A percentile compares a stretch with the other conserved stretches of the same genome.
Conservation (phyloP, 1,140 invertebrate genomes). For the Armadillidium nasatum region DNA sequence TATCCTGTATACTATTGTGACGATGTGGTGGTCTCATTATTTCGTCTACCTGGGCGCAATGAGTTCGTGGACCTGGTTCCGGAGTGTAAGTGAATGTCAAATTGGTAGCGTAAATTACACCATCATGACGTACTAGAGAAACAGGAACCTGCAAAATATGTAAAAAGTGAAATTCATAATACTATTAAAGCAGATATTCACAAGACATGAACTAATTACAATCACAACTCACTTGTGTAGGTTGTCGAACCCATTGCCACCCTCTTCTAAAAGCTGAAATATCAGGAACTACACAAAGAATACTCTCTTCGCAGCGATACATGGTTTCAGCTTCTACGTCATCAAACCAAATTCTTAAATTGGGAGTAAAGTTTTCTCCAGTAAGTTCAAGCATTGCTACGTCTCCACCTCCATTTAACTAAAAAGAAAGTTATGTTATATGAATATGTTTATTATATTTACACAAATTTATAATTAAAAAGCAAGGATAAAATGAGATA, state of each 20-base stretch:
- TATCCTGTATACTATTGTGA: conserved; percentile 21
- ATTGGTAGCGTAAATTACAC: conserved; percentile 96
- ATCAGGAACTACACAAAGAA: too few relatives aligned
- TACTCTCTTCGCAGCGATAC: too few relatives aligned
- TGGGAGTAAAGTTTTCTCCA: too few relatives aligned
- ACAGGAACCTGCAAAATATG: conserved; percentile 77
- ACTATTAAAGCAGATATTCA: too few relatives aligned
- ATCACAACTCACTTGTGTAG: conserved; percentile 57
- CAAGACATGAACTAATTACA: neutral
- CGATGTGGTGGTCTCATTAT: conserved; percentile 62
- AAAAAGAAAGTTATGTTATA: neutral
- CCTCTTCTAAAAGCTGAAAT: too few relatives aligned
- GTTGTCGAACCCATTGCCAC: conserved; percentile 86
- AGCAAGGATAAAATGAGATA: conserved; percentile 48
- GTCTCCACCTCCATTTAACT: conserved; percentile 92
- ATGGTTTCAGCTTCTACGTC: too few relatives aligned
- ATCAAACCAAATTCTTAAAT: too few relatives aligned
- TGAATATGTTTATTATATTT: too few relatives aligned
- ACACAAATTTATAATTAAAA: neutral
- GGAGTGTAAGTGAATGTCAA: conserved; percentile 98
- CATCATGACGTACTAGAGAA: conserved; percentile 91
- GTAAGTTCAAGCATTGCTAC: conserved; percentile 95
- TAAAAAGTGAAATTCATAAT: neutral
- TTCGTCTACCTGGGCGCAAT: conserved; percentile 62
- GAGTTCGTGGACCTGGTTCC: conserved; percentile 73